Evolutionary conservation across 30 jellyfish, hydroid and myxozoan genomes (phyloP).

Genomic region (Aurelia sp.): DNA sequence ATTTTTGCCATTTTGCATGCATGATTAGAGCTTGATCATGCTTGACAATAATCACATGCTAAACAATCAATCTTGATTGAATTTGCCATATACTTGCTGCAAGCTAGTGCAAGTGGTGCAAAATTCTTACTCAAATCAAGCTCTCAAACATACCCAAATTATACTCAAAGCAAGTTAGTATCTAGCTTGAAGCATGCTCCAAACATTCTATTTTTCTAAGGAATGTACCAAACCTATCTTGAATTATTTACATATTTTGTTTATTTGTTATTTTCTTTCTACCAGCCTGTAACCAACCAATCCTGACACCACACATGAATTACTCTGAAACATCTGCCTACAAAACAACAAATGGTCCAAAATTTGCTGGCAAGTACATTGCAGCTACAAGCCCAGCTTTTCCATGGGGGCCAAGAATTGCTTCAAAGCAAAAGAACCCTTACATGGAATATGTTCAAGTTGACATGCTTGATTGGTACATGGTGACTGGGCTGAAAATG

Average conservation of each 20-base stretch:
- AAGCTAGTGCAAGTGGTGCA: too few species aligned
- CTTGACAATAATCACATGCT: too few species aligned
- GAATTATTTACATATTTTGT: background rate
- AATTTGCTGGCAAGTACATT: constrained; percentile 18
- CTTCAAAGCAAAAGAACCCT: background rate
- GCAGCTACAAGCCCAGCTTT: constrained; percentile 17
- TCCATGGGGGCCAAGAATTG: constrained; percentile 47
- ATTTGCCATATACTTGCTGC: too few species aligned
- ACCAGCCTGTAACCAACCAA: constrained; percentile 37
- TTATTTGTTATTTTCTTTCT: background rate
- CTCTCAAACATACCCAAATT: too few species aligned
- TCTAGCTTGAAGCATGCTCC: too few species aligned
- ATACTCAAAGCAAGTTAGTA: too few species aligned
- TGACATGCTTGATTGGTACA: constrained; percentile 30
- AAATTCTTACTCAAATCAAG: too few species aligned
- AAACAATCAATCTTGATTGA: too few species aligned
- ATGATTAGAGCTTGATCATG: too few species aligned
- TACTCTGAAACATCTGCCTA: constrained; percentile 43
- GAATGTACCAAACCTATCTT: too few species aligned
- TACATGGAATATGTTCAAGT: constrained; percentile 22
- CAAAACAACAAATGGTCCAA: constrained; percentile 1
- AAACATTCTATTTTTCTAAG: too few species aligned
- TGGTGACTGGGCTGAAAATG: constrained; percentile 22
- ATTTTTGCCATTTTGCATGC: too few species aligned
- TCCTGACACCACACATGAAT: constrained; percentile 40